These are phyloP conservation scores for Microcebus ravelobensis DNA, from an alignment of 2,113 vertebrate genomes.

Conservation along the genomic window DNA sequence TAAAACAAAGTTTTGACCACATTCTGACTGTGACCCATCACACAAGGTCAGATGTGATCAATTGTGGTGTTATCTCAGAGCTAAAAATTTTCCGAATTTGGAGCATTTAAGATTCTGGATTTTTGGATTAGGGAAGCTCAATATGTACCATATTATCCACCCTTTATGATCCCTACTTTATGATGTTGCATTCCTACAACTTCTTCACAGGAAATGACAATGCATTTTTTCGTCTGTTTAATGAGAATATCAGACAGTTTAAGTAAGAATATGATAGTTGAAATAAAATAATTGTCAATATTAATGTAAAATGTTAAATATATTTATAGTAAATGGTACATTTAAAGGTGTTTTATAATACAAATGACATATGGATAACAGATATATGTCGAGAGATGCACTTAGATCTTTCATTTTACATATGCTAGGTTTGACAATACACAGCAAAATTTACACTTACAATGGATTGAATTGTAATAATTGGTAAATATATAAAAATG, in stretches of 20 bases:
- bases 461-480: background rate
- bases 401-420: background rate
- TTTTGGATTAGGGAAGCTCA: background rate
- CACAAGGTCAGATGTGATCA: background rate
- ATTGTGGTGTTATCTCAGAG: background rate
- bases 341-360: background rate
- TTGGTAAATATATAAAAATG: background rate
- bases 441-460: background rate
- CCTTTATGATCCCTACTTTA: background rate
- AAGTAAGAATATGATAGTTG: background rate
- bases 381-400: background rate
- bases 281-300: background rate
- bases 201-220: background rate
- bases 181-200: background rate
- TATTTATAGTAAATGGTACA: background rate
- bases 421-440: background rate
- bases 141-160: background rate
- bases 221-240: background rate
- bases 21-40: background rate
- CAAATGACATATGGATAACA: background rate
- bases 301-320: background rate
- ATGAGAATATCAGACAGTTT: background rate
- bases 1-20: background rate
- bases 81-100: background rate
- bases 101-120: background rate